Conservation (phyloP, 2,888 invertebrate genomes). For the Acleris holmiana region DNA sequence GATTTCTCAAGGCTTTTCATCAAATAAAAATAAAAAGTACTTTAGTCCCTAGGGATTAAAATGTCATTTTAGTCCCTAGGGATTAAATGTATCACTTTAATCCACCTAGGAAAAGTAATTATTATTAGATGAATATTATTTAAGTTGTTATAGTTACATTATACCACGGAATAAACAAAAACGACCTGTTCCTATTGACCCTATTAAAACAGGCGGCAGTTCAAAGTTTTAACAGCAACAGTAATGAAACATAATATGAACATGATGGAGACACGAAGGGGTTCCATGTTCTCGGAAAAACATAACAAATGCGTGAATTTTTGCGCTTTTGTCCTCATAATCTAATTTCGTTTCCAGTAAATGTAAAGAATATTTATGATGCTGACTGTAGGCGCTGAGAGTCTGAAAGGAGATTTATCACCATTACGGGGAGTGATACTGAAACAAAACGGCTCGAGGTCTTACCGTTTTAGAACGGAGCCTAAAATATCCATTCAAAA, state of each 20-base stretch:
- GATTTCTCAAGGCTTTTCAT: no score
- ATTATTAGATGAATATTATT: no score
- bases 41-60: no score
- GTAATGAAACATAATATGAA: constrained; percentile 13
- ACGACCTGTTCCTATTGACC: constrained; percentile 3
- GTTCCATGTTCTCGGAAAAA: constrained; percentile 16
- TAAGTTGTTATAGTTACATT: no score
- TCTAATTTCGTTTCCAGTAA: constrained; percentile 15
- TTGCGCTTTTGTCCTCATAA: constrained; percentile 14
- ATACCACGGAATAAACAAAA: no score
- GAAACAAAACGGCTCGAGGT: constrained; percentile 6
- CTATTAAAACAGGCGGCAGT: constrained; percentile 18
- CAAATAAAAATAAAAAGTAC: no score
- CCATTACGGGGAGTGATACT: constrained; percentile 17
- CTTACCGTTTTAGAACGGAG: constrained; percentile 9
- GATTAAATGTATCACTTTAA: no score
- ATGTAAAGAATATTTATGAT: constrained; percentile 24
- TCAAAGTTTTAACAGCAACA: neutral
- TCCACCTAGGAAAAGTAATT: no score
- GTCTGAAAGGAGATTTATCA: constrained; percentile 27
- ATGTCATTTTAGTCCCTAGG: no score
- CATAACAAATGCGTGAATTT: constrained; percentile 21
- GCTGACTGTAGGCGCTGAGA: neutral
- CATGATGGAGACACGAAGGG: constrained; percentile 5
- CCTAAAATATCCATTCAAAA: neutral